phyloP scores from a whole-genome alignment of 1,140 invertebrate genomes.

The Pemphigus obesinymphae region DNA sequence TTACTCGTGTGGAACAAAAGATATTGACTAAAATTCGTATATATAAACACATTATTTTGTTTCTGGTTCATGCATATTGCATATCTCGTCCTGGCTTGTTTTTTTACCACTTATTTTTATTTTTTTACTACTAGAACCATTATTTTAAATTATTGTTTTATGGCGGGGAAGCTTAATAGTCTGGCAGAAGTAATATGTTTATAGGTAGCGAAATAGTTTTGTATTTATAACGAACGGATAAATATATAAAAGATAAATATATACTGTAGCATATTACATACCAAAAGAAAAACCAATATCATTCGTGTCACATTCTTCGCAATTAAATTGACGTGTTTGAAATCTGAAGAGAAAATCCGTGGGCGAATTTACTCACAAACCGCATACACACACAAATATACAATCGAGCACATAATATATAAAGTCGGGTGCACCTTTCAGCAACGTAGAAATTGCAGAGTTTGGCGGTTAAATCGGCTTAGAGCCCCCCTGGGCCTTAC shows the following conservation, averaged over 20 bases:
- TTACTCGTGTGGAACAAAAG: background rate
- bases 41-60: constrained; percentile 32
- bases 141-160: constrained; percentile 37
- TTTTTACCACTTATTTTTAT: background rate
- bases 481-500: constrained; percentile 16
- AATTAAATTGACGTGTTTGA: constrained; percentile 1
- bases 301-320: background rate
- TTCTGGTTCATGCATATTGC: constrained; percentile 27
- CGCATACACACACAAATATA: background rate
- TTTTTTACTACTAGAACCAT: background rate
- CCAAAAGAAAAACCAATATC: background rate
- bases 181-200: background rate
- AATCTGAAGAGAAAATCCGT: background rate
- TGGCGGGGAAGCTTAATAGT: background rate
- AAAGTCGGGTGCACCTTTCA: constrained; percentile 16
- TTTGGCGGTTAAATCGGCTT: constrained; percentile 34
- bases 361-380: background rate
- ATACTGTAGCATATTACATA: too few relatives aligned
- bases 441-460: background rate
- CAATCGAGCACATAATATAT: too few relatives aligned
- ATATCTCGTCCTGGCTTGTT: constrained; percentile 3
- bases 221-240: background rate
- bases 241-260: too few relatives aligned
- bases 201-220: background rate
- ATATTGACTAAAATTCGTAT: constrained; percentile 36